Conservation (phyloP, 2,888 invertebrate genomes). For the Netelia virgata region DNA sequence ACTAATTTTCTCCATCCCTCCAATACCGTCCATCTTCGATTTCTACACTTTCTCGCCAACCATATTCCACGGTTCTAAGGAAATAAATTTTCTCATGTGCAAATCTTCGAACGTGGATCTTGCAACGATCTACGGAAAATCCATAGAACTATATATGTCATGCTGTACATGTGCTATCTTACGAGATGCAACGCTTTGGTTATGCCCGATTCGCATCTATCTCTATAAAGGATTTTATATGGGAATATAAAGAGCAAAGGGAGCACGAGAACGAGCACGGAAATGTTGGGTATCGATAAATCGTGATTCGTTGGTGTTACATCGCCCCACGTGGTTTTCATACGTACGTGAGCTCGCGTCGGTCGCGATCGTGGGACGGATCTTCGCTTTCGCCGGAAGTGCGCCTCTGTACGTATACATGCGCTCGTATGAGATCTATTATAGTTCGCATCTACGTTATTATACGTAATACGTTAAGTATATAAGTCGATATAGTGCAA, state of each 20-base stretch:
- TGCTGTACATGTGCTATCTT: background rate
- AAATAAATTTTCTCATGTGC: conserved; percentile 56
- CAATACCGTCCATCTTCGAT: background rate
- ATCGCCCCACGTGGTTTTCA: conserved; percentile 1
- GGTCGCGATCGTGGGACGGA: conserved; percentile 67
- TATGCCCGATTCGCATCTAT: conserved; percentile 48
- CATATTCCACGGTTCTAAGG: conserved; percentile 11
- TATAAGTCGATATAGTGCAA: background rate
- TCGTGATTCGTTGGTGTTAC: conserved; percentile 44
- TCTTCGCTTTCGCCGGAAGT: conserved; percentile 69
- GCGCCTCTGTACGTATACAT: conserved; percentile 38
- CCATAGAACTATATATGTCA: background rate
- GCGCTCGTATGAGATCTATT: conserved; percentile 10
- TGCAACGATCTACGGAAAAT: conserved; percentile 27
- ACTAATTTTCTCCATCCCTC: background rate
- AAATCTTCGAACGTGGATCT: conserved; percentile 47
- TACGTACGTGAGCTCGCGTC: conserved; percentile 33
- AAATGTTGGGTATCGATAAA: conserved; percentile 63
- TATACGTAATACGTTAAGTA: conserved; percentile 15
- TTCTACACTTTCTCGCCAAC: conserved; percentile 23
- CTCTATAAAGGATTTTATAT: conserved; percentile 51
- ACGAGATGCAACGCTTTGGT: conserved; percentile 9
- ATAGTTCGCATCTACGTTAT: conserved; percentile 14
- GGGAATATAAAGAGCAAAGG: conserved; percentile 33
- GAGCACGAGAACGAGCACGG: conserved; percentile 37